These are phyloP conservation scores for Avahi laniger DNA, from an alignment of 2,797 vertebrate species.

Conservation along the genomic window DNA sequence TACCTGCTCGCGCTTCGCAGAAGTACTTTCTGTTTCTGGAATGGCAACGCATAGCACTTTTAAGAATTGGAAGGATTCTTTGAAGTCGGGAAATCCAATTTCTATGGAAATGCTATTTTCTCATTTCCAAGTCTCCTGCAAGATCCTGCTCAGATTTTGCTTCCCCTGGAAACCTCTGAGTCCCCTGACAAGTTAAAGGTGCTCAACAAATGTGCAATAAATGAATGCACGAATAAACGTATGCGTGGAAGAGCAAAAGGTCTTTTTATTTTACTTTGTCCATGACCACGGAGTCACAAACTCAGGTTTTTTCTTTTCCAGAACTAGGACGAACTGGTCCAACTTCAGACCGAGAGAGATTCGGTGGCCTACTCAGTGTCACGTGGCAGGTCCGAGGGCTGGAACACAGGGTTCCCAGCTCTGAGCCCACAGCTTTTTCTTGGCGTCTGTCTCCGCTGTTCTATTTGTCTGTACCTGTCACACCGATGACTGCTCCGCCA, in stretches of 20 bases:
- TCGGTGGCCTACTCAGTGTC: not conserved
- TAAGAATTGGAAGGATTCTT: slow-evolving; percentile 38
- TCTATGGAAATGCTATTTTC: slow-evolving; percentile 27
- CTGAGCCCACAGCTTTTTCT: not conserved
- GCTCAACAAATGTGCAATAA: not conserved
- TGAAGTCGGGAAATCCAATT: slow-evolving; percentile 20
- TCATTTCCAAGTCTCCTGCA: slow-evolving; percentile 26
- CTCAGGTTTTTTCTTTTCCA: not conserved
- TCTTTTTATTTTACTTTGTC: not conserved
- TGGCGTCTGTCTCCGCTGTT: not conserved
- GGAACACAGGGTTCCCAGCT: not conserved
- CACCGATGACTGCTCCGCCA: not conserved
- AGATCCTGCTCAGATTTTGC: not conserved
- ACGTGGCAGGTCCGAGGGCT: not conserved
- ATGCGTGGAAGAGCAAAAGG: not conserved
- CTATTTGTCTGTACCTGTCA: not conserved
- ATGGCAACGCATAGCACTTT: not conserved
- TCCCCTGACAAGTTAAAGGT: not conserved
- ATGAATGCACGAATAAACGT: not conserved
- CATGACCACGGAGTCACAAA: not conserved
- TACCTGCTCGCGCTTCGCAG: not conserved
- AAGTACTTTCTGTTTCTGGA: not conserved
- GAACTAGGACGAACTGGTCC: not conserved
- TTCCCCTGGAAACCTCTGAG: not conserved
- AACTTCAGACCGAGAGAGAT: not conserved